Base-by-base conservation (phyloP, 1,140 invertebrate genomes). In the Aphidius ervi region DNA sequence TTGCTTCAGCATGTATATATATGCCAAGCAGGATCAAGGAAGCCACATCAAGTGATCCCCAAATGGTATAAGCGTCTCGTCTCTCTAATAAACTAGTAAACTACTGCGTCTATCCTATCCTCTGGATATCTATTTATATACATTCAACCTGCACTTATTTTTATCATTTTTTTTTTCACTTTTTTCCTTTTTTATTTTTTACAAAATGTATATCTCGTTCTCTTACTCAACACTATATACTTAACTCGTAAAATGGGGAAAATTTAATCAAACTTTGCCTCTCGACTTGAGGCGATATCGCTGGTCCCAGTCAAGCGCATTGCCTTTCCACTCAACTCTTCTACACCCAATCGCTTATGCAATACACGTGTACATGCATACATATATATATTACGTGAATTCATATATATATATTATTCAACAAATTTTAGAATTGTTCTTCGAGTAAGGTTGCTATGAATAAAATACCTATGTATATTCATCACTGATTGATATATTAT, bases 191-290 rank as follows among this genome's bases (percentile, higher is more conserved):
- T n/a, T n/a, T n/a, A n/a, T n/a, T 7, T 49, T 50, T 31, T 50
- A 41, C 16, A 39, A 5, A 23, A 23, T 45, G 40, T n/a, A 3
- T 6, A 56, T 31, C 2, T 45, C 50, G 31, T 31, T 47, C 10
- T 47, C 46, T n/a, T 41, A 9, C 40, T 9, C 8, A 31, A 20
- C 56, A n/a, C 42, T 39, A n/a, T 16, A 40, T 40, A 40, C 6
- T 55, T 10, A 58, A 48, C 65, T 68, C 69, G 65, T 71, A 70
- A 71, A 71, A 68, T 62, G 61, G 54, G 40, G 20, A 31, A 62
- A 65, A 70, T 71, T 71, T 71, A 69, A 71, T 71, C 68, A 71
- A 71, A 71, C 63, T 67, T 67, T 59, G 62, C 65, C 63, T 46
- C 42, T 49, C 46, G 31, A 23, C 62, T 46, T 45, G 37, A 42